A percentile compares a stretch with the other conserved stretches of the same genome.
Conservation (phyloP, 2,113 vertebrate species). For the Trachemys scripta region DNA sequence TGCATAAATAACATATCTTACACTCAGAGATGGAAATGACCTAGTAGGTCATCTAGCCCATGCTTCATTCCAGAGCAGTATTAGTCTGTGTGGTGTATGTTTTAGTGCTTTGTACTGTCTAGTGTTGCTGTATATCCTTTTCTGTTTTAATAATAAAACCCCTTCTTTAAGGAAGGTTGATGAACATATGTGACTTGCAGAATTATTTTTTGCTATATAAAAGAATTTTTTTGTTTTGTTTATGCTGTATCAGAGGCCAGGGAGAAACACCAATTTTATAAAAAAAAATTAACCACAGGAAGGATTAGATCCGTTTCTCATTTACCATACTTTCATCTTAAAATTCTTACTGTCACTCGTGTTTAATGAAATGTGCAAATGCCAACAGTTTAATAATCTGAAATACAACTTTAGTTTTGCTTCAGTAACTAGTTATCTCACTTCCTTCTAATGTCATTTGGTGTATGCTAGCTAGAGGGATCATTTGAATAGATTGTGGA, state of each 20-base stretch:
- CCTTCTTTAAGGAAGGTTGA: not conserved
- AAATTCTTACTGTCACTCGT: not conserved
- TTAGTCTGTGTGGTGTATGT: not conserved
- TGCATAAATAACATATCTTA: not conserved
- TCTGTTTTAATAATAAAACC: conserved; percentile 43
- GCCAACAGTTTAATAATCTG: not conserved
- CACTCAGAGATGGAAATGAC: not conserved
- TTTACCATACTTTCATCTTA: not conserved
- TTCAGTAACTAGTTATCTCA: not conserved
- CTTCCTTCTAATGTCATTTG: not conserved
- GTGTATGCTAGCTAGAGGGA: not conserved
- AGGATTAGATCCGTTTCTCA: not conserved
- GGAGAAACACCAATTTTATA: not conserved
- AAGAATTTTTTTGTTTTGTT: not conserved
- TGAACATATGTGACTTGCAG: not conserved
- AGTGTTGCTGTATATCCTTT: conserved; percentile 14
- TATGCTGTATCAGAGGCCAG: not conserved
- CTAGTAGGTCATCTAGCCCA: not conserved
- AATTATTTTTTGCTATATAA: not conserved
- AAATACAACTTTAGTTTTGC: not conserved
- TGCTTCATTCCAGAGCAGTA: not conserved
- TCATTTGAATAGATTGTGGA: not conserved
- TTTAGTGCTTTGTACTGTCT: not conserved
- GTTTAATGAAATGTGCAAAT: not conserved
- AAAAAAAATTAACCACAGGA: not conserved